A percentile compares a stretch with the other conserved stretches of the same genome.
Evolutionary conservation across 2,113 vertebrate genomes (phyloP).

Genomic region (Marcusenius ussheri): DNA sequence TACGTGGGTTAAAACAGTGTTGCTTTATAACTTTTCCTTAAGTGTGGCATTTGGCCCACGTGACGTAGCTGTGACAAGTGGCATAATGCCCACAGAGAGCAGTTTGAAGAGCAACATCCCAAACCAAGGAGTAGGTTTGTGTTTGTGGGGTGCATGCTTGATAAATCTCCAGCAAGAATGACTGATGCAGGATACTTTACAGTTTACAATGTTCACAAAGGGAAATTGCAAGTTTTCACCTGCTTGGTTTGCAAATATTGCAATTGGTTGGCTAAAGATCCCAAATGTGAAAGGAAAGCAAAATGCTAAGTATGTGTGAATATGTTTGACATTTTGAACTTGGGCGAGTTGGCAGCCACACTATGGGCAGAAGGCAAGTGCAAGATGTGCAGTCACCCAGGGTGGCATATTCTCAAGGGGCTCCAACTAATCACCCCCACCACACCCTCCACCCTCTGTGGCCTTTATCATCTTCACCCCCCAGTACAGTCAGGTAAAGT

Average conservation of each 20-base stretch:
- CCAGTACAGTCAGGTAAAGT: background rate
- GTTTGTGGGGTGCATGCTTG: background rate
- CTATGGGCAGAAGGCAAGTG: background rate
- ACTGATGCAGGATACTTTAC: background rate
- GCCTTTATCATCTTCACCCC: background rate
- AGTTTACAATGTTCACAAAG: background rate
- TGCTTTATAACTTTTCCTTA: too few relatives aligned
- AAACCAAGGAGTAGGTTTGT: background rate
- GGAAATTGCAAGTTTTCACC: background rate
- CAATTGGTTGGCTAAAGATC: background rate
- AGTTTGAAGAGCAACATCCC: background rate
- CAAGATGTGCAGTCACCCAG: background rate
- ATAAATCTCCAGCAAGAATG: background rate
- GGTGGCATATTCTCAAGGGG: background rate
- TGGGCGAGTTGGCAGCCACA: background rate
- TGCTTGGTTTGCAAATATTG: background rate
- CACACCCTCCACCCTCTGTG: background rate
- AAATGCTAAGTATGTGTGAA: background rate
- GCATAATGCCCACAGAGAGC: background rate
- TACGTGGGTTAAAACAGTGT: too few relatives aligned
- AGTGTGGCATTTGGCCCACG: too few relatives aligned
- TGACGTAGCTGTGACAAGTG: too few relatives aligned
- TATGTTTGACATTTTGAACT: background rate
- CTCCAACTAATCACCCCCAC: background rate
- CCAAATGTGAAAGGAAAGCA: background rate